A percentile compares a stretch with the other conserved stretches of the same genome.
phyloP scores from a whole-genome alignment of 2,113 vertebrate genomes.

The Macroglossus sobrinus region DNA sequence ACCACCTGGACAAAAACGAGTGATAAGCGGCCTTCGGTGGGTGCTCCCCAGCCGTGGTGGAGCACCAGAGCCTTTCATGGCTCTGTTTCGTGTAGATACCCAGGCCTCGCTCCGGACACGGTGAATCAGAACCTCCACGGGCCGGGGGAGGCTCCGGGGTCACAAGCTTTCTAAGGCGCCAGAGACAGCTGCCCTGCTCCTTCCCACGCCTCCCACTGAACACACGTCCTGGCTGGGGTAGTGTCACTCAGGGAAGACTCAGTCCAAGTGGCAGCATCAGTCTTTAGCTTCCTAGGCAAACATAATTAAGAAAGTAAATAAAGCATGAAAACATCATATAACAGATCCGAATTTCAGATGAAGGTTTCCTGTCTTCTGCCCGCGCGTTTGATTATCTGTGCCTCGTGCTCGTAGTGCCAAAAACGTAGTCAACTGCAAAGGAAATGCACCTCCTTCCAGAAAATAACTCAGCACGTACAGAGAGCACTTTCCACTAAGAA shows the following conservation, averaged over 20 bases:
- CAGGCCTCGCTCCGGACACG: background rate
- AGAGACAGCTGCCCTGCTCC: background rate
- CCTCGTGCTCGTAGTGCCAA: background rate
- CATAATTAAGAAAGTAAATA: constrained; percentile 28
- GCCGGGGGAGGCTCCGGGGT: background rate
- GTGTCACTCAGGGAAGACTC: background rate
- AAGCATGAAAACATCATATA: background rate
- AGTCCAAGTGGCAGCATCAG: background rate
- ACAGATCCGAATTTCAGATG: background rate
- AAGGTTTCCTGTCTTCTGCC: background rate
- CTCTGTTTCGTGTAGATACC: background rate
- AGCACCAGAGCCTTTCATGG: background rate
- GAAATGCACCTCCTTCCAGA: background rate
- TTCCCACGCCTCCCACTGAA: background rate
- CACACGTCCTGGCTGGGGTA: background rate
- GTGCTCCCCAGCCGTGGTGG: background rate
- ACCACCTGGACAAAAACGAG: background rate
- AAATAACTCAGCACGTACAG: background rate
- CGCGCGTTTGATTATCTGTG: background rate
- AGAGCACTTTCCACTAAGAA: background rate
- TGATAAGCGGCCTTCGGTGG: fast-evolving
- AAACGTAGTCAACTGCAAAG: background rate
- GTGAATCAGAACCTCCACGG: background rate
- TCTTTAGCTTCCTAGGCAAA: background rate
- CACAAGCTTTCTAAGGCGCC: background rate